A percentile compares a stretch with the other conserved stretches of the same genome.
These are phyloP conservation scores for Lathamus discolor DNA, from an alignment of 2,113 vertebrate species.

Conservation along the genomic window DNA sequence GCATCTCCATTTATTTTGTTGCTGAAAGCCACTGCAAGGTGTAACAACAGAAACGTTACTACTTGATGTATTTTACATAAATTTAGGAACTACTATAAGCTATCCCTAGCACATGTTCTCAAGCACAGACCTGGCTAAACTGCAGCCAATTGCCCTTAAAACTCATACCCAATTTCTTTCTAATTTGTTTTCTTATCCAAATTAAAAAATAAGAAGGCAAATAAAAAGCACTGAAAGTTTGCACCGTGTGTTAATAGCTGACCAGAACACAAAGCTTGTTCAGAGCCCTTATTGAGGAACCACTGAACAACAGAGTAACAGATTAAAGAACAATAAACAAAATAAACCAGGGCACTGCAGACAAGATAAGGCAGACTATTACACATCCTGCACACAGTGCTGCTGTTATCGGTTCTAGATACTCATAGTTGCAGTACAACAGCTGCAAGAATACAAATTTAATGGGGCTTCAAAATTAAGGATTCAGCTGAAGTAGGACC, in stretches of 20 bases:
- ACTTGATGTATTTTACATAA: neutral
- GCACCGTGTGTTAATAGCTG: neutral
- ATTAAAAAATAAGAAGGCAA: neutral
- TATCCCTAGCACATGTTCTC: neutral
- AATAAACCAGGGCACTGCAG: neutral
- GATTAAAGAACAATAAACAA: neutral
- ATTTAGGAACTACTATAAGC: neutral
- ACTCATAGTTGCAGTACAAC: neutral
- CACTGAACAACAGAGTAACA: neutral
- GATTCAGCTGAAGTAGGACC: neutral
- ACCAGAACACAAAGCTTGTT: neutral
- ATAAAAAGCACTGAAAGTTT: neutral
- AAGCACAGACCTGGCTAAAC: neutral
- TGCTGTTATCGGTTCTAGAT: fast-evolving
- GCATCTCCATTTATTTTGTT: neutral
- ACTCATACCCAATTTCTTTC: neutral
- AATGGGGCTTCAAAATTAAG: neutral
- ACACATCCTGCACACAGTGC: neutral
- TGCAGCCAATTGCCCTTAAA: neutral
- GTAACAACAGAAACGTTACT: neutral
- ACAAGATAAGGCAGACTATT: neutral
- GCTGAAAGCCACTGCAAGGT: neutral
- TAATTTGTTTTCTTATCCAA: neutral
- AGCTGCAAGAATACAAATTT: neutral
- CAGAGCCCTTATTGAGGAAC: neutral